Percentiles rank a stretch among this genome's conserved stretches.
Evolutionary conservation across 2,797 vertebrate species (phyloP).

Genomic region (Cynodonichthys magdalenae): DNA sequence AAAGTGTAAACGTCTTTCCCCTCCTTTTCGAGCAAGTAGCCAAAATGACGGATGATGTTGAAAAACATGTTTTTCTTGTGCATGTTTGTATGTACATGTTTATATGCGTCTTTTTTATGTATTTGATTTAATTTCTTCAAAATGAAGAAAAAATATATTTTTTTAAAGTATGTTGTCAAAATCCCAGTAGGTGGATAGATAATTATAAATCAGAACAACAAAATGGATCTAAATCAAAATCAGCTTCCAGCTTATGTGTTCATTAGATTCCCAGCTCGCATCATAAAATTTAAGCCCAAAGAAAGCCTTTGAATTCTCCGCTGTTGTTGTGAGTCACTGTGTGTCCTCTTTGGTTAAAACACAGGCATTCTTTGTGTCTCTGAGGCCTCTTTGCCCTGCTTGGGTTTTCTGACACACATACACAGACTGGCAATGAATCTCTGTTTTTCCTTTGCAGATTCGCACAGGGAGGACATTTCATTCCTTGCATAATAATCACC

Average conservation of each 20-base stretch:
- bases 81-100: too few relatives aligned
- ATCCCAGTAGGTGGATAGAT: background rate
- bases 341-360: slow-evolving; percentile 46
- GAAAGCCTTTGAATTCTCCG: slow-evolving; percentile 48
- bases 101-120: too few relatives aligned
- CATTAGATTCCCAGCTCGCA: slow-evolving; percentile 19
- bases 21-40: too few relatives aligned
- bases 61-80: too few relatives aligned
- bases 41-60: too few relatives aligned
- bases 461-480: slow-evolving; percentile 65
- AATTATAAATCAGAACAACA: background rate
- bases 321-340: slow-evolving; percentile 45
- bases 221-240: background rate
- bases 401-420: slow-evolving; percentile 33
- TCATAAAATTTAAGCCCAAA: slow-evolving; percentile 29
- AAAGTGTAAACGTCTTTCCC: too few relatives aligned
- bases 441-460: slow-evolving; percentile 54
- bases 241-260: slow-evolving; percentile 7
- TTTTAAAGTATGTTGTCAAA: background rate
- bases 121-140: too few relatives aligned
- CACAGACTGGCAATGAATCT: slow-evolving; percentile 38
- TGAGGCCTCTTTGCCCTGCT: slow-evolving; percentile 37
- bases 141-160: too few relatives aligned
- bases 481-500: slow-evolving; percentile 76
- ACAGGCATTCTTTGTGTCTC: slow-evolving; percentile 69